Conservation (phyloP, 2,113 vertebrate genomes). For the Melospiza georgiana region DNA sequence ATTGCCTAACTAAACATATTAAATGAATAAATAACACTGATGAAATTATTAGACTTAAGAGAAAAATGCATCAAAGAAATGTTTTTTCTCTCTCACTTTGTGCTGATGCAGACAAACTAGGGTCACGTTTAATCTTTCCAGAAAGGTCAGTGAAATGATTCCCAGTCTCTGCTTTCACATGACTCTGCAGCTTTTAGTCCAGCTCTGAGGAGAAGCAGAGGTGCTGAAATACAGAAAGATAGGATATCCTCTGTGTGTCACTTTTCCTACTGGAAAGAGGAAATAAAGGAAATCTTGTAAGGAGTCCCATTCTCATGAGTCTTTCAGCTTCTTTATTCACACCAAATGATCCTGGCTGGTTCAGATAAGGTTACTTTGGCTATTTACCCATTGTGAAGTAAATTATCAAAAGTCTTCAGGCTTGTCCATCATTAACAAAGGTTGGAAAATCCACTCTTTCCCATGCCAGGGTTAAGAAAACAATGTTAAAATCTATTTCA, state of each 20-base stretch:
- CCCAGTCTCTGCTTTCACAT: background rate
- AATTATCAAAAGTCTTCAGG: constrained; percentile 55
- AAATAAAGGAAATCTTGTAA: constrained; percentile 49
- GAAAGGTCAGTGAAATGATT: background rate
- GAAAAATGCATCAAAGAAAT: background rate
- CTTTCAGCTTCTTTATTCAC: constrained; percentile 42
- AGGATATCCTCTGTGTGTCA: constrained; percentile 51
- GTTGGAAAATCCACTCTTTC: constrained; percentile 35
- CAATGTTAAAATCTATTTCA: background rate
- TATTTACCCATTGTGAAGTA: constrained; percentile 44
- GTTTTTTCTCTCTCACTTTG: background rate
- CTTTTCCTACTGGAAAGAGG: constrained; percentile 49
- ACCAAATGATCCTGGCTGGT: constrained; percentile 31
- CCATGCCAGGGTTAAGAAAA: constrained; percentile 29
- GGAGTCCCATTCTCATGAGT: constrained; percentile 28
- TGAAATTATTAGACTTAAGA: background rate
- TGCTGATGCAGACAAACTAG: background rate
- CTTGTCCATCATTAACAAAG: constrained; percentile 22
- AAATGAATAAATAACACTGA: background rate
- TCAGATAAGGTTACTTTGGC: constrained; percentile 60
- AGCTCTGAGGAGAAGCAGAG: background rate
- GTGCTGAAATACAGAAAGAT: constrained; percentile 38
- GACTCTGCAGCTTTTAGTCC: background rate
- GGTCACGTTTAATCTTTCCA: background rate
- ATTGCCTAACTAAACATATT: background rate